Conservation (phyloP, 2,797 vertebrate genomes). For the Phoebastria nigripes region DNA sequence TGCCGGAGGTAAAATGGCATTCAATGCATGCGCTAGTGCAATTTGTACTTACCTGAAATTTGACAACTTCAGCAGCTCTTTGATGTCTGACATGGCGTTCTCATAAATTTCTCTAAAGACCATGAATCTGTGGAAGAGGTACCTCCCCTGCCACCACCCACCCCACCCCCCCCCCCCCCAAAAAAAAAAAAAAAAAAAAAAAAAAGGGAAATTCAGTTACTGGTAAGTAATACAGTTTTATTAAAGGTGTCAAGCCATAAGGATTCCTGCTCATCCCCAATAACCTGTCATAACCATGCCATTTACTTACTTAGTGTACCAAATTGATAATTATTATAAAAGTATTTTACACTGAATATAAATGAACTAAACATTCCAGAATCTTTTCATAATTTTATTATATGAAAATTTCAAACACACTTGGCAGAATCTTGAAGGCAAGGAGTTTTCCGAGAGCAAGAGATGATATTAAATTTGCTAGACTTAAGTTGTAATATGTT, state of each 20-base stretch:
- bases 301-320: background rate
- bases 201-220: conserved; percentile 36
- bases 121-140: conserved; percentile 45
- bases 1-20: conserved; percentile 67
- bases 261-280: conserved; percentile 8
- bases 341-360: background rate
- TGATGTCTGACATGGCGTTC: conserved; percentile 37
- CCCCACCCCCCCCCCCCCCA: background rate
- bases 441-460: background rate
- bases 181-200: background rate
- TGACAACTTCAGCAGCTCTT: conserved; percentile 61
- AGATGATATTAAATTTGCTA: background rate
- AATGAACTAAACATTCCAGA: background rate
- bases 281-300: background rate
- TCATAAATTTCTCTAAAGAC: conserved; percentile 39
- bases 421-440: background rate
- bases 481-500: background rate
- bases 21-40: conserved; percentile 77
- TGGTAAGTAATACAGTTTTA: conserved; percentile 68
- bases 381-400: background rate
- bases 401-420: background rate
- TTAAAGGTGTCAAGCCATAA: conserved; percentile 14
- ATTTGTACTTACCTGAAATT: conserved; percentile 69
- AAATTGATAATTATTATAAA: background rate
- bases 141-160: background rate